phyloP scores from a whole-genome alignment of 1,140 invertebrate species.

The Bombus breviceps region DNA sequence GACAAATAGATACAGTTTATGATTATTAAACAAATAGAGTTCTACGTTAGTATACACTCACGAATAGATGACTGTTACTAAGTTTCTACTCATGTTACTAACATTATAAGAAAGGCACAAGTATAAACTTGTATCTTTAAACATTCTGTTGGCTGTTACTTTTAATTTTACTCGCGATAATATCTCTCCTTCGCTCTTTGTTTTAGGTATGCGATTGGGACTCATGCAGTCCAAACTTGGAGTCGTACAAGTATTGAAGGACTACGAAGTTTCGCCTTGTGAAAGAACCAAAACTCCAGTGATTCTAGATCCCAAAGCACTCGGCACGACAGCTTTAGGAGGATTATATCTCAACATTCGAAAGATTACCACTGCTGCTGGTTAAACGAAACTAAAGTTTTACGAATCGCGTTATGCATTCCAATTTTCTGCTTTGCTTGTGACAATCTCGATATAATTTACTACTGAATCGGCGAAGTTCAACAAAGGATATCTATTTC shows the following conservation, averaged over 20 bases:
- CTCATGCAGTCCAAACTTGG: conserved; percentile 72
- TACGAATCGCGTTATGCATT: neutral
- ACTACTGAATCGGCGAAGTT: too few relatives aligned
- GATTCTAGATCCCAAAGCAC: conserved; percentile 46
- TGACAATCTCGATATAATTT: too few relatives aligned
- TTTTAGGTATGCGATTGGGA: conserved; percentile 68
- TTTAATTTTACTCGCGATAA: neutral
- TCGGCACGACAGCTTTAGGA: conserved; percentile 17
- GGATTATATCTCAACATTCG: conserved; percentile 55
- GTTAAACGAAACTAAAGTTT: neutral
- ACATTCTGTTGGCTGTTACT: too few relatives aligned
- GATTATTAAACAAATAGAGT: too few relatives aligned
- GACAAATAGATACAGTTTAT: too few relatives aligned
- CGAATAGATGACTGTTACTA: too few relatives aligned
- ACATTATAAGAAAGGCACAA: too few relatives aligned
- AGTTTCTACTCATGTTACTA: too few relatives aligned
- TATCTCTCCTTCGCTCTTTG: neutral
- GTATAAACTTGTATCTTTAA: too few relatives aligned
- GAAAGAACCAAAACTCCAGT: conserved; percentile 60
- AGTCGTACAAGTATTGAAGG: conserved; percentile 60
- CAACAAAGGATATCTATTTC: too few relatives aligned
- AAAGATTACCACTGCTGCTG: conserved; percentile 32
- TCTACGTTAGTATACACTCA: too few relatives aligned
- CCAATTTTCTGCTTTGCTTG: neutral
- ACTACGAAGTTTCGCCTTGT: conserved; percentile 66